These are phyloP conservation scores for Danaus chrysippus DNA, from an alignment of 2,888 invertebrate genomes.

Conservation along the genomic window DNA sequence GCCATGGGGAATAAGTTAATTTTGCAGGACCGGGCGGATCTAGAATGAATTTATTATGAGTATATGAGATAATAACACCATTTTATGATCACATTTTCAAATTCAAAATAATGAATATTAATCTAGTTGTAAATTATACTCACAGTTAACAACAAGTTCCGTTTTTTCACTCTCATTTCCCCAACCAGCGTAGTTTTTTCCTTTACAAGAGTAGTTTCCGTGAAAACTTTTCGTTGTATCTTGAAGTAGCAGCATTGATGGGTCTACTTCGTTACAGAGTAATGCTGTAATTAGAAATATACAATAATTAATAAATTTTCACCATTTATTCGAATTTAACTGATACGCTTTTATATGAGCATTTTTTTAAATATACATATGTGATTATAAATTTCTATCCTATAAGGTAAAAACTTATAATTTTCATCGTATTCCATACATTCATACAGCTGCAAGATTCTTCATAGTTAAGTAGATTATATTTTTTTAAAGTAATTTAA, in stretches of 20 bases:
- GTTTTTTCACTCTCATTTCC: slow-evolving; percentile 87
- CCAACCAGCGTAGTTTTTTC: slow-evolving; percentile 93
- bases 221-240: slow-evolving; percentile 93
- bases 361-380: too few species aligned
- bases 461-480: too few species aligned
- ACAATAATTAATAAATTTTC: neutral
- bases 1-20: slow-evolving; percentile 84
- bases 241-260: slow-evolving; percentile 89
- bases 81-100: too few species aligned
- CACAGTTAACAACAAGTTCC: slow-evolving; percentile 90
- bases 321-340: neutral
- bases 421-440: too few species aligned
- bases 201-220: slow-evolving; percentile 96
- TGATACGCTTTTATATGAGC: too few species aligned
- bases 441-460: too few species aligned
- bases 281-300: slow-evolving; percentile 53
- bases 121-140: slow-evolving; percentile 50
- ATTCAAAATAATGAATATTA: too few species aligned
- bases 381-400: too few species aligned
- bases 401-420: too few species aligned
- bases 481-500: too few species aligned
- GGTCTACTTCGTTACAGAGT: slow-evolving; percentile 91
- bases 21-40: slow-evolving; percentile 93
- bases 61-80: neutral
- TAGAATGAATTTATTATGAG: slow-evolving; percentile 46